Conservation (phyloP, 2,797 vertebrate species). For the Sebastes iracundus region DNA sequence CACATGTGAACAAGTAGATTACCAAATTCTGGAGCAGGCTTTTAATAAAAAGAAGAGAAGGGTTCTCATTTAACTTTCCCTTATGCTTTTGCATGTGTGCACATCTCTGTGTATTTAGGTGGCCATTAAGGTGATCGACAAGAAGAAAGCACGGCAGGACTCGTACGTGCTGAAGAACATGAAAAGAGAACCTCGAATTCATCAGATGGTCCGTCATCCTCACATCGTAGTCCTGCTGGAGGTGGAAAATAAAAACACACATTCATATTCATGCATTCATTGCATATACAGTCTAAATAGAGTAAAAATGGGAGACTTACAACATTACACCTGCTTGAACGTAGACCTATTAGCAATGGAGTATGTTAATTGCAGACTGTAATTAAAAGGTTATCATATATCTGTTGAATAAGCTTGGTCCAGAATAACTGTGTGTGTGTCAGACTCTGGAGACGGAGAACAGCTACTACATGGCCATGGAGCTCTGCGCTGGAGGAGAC, state of each 20-base stretch:
- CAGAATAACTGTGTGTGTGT: background rate
- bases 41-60: background rate
- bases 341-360: background rate
- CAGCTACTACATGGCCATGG: slow-evolving; percentile 90
- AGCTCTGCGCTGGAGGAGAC: slow-evolving; percentile 86
- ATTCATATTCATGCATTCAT: background rate
- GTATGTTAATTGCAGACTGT: background rate
- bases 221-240: slow-evolving; percentile 85
- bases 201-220: slow-evolving; percentile 89
- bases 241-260: slow-evolving; percentile 39
- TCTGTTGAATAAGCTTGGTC: background rate
- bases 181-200: slow-evolving; percentile 86
- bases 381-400: background rate
- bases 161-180: slow-evolving; percentile 88
- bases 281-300: background rate
- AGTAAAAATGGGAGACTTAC: background rate
- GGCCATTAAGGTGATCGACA: slow-evolving; percentile 90
- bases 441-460: slow-evolving; percentile 89
- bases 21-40: background rate
- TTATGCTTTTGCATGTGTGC: background rate
- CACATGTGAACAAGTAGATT: background rate
- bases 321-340: background rate
- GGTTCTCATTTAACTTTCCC: background rate
- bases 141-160: slow-evolving; percentile 89
- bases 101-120: slow-evolving; percentile 69